These are phyloP conservation scores for Zaprionus obscuricornis DNA, from an alignment of 2,888 invertebrate species.

Conservation along the genomic window DNA sequence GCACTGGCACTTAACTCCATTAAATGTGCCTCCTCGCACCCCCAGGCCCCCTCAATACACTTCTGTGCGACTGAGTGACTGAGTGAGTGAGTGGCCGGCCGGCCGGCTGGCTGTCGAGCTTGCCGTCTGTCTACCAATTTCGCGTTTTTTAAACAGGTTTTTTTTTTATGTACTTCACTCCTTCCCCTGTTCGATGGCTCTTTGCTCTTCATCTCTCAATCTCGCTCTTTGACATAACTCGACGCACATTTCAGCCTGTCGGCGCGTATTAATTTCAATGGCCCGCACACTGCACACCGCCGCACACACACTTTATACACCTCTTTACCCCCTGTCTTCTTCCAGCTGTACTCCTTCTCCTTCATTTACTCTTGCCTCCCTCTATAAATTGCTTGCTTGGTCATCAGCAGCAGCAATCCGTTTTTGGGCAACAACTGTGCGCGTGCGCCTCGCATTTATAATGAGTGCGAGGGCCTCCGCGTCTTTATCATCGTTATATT, in stretches of 20 bases:
- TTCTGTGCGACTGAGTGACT: neutral
- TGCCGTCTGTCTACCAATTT: slow-evolving; percentile 50
- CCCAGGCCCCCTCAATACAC: neutral
- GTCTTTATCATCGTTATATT: slow-evolving; percentile 41
- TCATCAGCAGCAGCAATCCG: slow-evolving; percentile 51
- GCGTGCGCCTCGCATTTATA: slow-evolving; percentile 72
- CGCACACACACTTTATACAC: slow-evolving; percentile 17
- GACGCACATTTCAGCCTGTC: slow-evolving; percentile 72
- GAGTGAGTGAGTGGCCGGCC: slow-evolving; percentile 15
- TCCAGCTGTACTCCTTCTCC: neutral
- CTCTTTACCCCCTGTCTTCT: neutral
- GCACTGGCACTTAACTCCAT: slow-evolving; percentile 62
- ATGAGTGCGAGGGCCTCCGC: slow-evolving; percentile 53
- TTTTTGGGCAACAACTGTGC: slow-evolving; percentile 72
- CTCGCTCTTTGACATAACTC: slow-evolving; percentile 40
- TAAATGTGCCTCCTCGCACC: slow-evolving; percentile 36
- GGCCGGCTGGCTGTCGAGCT: too few species aligned
- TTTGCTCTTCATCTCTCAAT: slow-evolving; percentile 5
- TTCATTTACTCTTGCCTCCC: neutral
- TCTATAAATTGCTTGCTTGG: neutral
- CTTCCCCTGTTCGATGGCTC: neutral
- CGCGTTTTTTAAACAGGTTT: slow-evolving; percentile 62
- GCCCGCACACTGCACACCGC: slow-evolving; percentile 12
- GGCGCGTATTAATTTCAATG: slow-evolving; percentile 74
- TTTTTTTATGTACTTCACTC: neutral